These are phyloP conservation scores for Aphidius colemani DNA, from an alignment of 2,888 invertebrate species.

Conservation along the genomic window DNA sequence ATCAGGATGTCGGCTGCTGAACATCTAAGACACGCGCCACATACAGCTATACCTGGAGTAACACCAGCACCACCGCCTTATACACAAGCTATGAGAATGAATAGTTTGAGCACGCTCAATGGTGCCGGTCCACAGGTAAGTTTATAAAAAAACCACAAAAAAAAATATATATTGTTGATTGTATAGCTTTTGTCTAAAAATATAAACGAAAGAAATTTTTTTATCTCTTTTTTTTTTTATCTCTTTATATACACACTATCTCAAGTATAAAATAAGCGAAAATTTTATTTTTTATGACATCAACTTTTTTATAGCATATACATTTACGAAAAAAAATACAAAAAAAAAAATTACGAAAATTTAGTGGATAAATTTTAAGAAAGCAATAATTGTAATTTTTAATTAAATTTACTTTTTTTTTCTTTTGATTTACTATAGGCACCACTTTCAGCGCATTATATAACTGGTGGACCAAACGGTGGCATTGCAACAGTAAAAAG, in stretches of 20 bases:
- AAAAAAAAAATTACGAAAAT: neutral
- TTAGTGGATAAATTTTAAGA: neutral
- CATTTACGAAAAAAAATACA: neutral
- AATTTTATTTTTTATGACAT: too few relatives aligned
- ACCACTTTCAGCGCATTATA: constrained; percentile 57
- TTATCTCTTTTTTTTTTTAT: too few relatives aligned
- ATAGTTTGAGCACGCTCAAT: constrained; percentile 61
- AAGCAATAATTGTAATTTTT: neutral
- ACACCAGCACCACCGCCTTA: constrained; percentile 84
- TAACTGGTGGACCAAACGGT: constrained; percentile 62
- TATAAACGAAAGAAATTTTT: neutral
- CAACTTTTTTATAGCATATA: too few relatives aligned
- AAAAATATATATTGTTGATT: neutral
- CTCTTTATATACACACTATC: too few relatives aligned
- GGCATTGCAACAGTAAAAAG: constrained; percentile 67
- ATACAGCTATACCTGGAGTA: constrained; percentile 71
- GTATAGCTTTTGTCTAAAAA: neutral
- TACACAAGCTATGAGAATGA: constrained; percentile 61
- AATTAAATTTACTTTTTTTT: neutral
- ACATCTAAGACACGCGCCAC: constrained; percentile 65
- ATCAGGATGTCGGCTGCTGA: constrained; percentile 67
- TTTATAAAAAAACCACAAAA: constrained; percentile 9
- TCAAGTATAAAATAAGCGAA: too few relatives aligned
- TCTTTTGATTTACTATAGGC: constrained; percentile 41
- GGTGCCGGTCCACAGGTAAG: constrained; percentile 64